Evolutionary conservation across 2,113 vertebrate genomes (phyloP), one percentile per base, ranked within the genome.

Genomic region (Ondatra zibethicus): DNA sequence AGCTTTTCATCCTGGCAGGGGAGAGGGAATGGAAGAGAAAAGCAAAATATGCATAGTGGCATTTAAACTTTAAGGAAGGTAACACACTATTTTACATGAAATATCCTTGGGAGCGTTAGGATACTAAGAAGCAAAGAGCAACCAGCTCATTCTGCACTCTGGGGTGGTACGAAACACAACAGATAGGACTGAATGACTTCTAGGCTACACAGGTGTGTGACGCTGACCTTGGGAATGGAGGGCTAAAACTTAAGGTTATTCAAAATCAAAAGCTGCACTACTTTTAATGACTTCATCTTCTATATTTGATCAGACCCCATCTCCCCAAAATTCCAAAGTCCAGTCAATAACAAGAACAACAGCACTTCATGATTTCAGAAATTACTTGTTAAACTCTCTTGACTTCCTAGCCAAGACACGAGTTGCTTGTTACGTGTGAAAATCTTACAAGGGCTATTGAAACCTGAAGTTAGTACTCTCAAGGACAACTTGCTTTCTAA

Each of bases 311-410:
- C 50, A 89, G 17, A 65, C 12, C 17, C 45, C 23, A 27, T 47
- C 39, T 93, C 39, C 27, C 77, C n/a, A n/a, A 42, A 65, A 75
- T 27, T 23, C 29, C 23, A 16, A 72, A 61, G 55, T 82, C 80
- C 36, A 82, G 39, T 58, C 76, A n/a, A 39, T 52, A 95, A 75
- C 36, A 86, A 93, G 68, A 72, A 25, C 17, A 61, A 31, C 68
- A 75, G 80, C 39, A 77, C 65, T 89, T 55, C 72, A 76, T 73
- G 36, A 70, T 96, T 84, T 81, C 19, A 72, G 77, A 87, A 93
- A 75, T 17, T 50, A 76, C 75, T 80, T 85, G 14, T 55, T 92
- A 93, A 82, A n/a, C 88, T 89, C 91, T 92, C 50, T 88, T 42
- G 85, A 82, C 58, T 91, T 77, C 55, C 65, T 65, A 52, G 55